These are phyloP conservation scores for Sarcophilus harrisii DNA, from an alignment of 2,797 vertebrate genomes.

Conservation along the genomic window DNA sequence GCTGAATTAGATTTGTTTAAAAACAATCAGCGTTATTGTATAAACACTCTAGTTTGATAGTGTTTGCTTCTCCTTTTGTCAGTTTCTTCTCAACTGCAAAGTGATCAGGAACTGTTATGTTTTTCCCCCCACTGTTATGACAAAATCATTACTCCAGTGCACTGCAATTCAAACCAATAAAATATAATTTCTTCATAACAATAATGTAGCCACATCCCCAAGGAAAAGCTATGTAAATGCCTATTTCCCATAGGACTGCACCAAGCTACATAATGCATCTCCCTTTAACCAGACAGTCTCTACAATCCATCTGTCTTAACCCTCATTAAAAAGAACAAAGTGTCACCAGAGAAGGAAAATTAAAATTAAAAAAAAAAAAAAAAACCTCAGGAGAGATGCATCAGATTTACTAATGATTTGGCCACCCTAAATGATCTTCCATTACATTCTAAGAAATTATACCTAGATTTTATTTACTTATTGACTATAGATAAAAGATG, in stretches of 20 bases:
- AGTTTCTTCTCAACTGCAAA: constrained; percentile 53
- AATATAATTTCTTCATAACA: constrained; percentile 53
- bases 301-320: constrained; percentile 64
- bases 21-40: constrained; percentile 64
- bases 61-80: constrained; percentile 50
- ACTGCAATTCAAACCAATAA: constrained; percentile 52
- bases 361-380: not conserved
- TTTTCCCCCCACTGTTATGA: constrained; percentile 12
- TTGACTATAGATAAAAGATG: constrained; percentile 31
- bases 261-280: constrained; percentile 52
- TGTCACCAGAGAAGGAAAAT: constrained; percentile 38
- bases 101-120: constrained; percentile 33
- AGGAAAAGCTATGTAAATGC: constrained; percentile 42
- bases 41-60: constrained; percentile 53
- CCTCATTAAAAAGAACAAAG: constrained; percentile 73
- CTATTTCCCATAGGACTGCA: constrained; percentile 58
- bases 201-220: constrained; percentile 13
- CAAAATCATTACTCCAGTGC: constrained; percentile 46
- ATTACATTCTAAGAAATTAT: not conserved
- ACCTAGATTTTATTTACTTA: constrained; percentile 50
- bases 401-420: constrained; percentile 32
- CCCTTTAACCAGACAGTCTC: constrained; percentile 52
- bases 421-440: constrained; percentile 44
- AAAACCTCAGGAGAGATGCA: constrained; percentile 16
- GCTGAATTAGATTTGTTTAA: constrained; percentile 58